Evolutionary conservation across 2,888 invertebrate species (phyloP), one percentile per base, ranked within the genome.

Genomic region (Dexiosoma caninum): DNA sequence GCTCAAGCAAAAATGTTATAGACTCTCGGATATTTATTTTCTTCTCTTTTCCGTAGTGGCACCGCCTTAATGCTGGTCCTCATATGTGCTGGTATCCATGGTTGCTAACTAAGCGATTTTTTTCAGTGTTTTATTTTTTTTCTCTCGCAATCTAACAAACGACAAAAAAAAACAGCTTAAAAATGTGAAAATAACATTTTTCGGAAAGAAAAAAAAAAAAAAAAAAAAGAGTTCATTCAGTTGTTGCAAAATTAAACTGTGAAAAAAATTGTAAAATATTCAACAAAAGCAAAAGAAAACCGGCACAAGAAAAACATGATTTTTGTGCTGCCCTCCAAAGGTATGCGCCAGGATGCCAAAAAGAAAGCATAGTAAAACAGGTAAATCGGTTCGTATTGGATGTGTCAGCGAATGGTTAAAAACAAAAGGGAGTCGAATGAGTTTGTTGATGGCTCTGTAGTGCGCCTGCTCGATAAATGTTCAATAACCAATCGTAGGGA

Each of bases 381-480:
- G 42, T 14, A 44, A 32, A 44, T 32, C 19, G 1, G 2, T 16
- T 12, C 12, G 44, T 23, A 60, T 59, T 40, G 71, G 60, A 30
- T 71, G 71, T n/a, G 16, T 37, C 30, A 12, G 35, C 19, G 27
- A 53, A 40, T 42, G 21, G 2, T n/a, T n/a, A 0, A 10, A n/a
- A n/a, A 35, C 27, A 62, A n/a, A 23, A n/a, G 10, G 14, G 53
- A 42, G 6, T 23, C 46, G 27, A 57, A 51, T 49, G 46, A 59
- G 55, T 21, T 49, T 49, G 23, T 12, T 57, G 9, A 35, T 16
- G n/a, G 5, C 9, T 35, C 8, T 14, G 3, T 60, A 66, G 2
- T 77, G 81, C 81, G 81, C 81, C 72, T 77, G 77, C 81, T 81
- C 81, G 81, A 81, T 81, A 71, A 69, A 74, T 72, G 72, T 69